phyloP scores from a whole-genome alignment of 2,113 vertebrate genomes.

The Phoxinus phoxinus region DNA sequence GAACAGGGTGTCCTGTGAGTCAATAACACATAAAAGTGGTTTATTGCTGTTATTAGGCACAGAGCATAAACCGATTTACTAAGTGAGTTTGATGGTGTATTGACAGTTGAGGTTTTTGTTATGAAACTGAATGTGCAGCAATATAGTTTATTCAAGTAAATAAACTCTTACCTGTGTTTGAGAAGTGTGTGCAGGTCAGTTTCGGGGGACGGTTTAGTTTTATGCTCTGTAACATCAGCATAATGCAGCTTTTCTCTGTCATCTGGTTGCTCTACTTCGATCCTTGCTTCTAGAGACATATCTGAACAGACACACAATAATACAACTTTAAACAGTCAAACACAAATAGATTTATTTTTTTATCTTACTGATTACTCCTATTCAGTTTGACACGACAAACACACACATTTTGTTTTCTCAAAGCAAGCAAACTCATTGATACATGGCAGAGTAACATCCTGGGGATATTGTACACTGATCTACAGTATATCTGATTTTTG shows the following conservation, averaged over 20 bases:
- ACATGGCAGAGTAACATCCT: constrained; percentile 32
- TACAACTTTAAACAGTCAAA: neutral
- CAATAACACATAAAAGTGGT: constrained; percentile 28
- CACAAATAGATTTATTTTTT: neutral
- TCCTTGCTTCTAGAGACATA: neutral
- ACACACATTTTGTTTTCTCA: constrained; percentile 1
- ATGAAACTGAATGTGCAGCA: neutral
- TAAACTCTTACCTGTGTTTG: constrained; percentile 35
- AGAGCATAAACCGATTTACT: neutral
- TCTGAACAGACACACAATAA: neutral
- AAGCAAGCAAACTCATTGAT: neutral
- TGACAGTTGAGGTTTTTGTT: constrained; percentile 19
- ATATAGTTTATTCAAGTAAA: neutral
- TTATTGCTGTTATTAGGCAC: constrained; percentile 30
- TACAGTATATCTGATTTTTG: constrained; percentile 59
- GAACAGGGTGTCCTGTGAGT: constrained; percentile 1
- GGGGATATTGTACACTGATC: constrained; percentile 66
- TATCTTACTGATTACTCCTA: too few relatives aligned
- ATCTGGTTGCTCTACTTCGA: neutral
- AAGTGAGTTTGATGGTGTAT: neutral
- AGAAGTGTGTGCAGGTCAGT: neutral
- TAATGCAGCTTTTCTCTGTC: neutral
- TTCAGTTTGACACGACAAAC: constrained; percentile 48
- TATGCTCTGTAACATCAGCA: neutral
- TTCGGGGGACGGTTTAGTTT: neutral